Conservation (phyloP, 2,888 invertebrate species). For the Gasteruption jaculator region DNA sequence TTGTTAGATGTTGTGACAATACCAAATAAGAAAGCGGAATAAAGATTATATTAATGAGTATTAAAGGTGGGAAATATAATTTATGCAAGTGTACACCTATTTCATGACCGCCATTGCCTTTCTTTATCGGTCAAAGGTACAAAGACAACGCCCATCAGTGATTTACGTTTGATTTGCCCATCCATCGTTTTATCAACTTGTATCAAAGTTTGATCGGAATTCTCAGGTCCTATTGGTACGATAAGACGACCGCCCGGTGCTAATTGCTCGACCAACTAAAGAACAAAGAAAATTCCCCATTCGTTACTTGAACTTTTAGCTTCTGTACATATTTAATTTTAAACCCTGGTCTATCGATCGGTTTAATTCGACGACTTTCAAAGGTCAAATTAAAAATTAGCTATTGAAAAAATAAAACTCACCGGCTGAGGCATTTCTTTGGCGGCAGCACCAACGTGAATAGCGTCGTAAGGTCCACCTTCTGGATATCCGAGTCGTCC, state of each 20-base stretch:
- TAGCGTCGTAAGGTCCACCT: constrained; percentile 83
- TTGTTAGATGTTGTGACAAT: constrained; percentile 6
- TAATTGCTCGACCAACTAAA: constrained; percentile 51
- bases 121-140: constrained; percentile 91
- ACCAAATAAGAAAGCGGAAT: constrained; percentile 3
- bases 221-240: constrained; percentile 84
- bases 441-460: constrained; percentile 90
- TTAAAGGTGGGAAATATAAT: constrained; percentile 18
- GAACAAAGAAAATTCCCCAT: not conserved
- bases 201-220: constrained; percentile 78
- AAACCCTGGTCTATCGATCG: not conserved
- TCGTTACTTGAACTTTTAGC: too few relatives aligned
- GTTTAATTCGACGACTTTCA: not conserved
- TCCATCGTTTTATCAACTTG: constrained; percentile 84
- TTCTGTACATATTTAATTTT: constrained; percentile 4
- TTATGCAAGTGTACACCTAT: constrained; percentile 43
- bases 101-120: constrained; percentile 61
- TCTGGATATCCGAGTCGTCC: constrained; percentile 74
- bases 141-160: constrained; percentile 93
- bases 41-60: constrained; percentile 9
- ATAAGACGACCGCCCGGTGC: constrained; percentile 90
- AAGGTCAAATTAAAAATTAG: not conserved
- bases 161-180: constrained; percentile 71
- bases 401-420: constrained; percentile 37
- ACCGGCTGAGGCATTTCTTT: constrained; percentile 71